Evolutionary conservation across 2,888 invertebrate species (phyloP), one percentile per base, ranked within the genome.

Genomic region (Yponomeuta plumbellus): DNA sequence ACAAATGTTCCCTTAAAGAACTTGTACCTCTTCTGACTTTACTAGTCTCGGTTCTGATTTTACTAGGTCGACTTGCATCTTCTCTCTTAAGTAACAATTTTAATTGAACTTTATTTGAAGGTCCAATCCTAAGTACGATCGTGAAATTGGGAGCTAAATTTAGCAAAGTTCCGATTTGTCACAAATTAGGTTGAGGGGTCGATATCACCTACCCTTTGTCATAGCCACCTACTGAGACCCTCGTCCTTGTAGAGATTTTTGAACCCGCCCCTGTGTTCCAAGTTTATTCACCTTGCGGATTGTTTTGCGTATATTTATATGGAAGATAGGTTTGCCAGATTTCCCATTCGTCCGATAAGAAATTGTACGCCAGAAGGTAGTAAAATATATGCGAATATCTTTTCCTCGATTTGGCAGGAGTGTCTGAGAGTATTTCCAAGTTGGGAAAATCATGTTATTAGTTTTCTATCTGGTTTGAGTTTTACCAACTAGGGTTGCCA

Each of bases 251-350:
- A 52, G 44, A 52, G 44, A 52, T 52, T 52, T 52, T 13, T 52
- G 44, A 52, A 13, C 10, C 44, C 44, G 1, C 44, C 17, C 13
- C 17, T 52, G 1, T 52, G 3, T 17, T 52, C 17, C 2, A 52
- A 52, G 44, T 52, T 52, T 52, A 52, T 52, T 52, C 44, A 52
- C 44, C 44, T 52, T 52, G 44, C 17, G 44, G 44, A 52, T 52
- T 17, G 44, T 17, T 17, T 17, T 52, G 44, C 44, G 4, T 52
- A 52, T 52, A 52, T 52, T 52, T 13, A 17, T 17, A 52, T 52
- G 17, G 13, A 52, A 52, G 3, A 52, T 52, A 52, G 44, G 44
- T 52, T 44, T 44, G 44, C 44, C 13, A 44, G 44, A 17, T 44
- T 52, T 52, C 13, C 44, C 44, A 17, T 52, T 52, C 44, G 13